These are phyloP conservation scores for Polydrusus tereticollis DNA, from an alignment of 2,888 invertebrate genomes.

Conservation along the genomic window DNA sequence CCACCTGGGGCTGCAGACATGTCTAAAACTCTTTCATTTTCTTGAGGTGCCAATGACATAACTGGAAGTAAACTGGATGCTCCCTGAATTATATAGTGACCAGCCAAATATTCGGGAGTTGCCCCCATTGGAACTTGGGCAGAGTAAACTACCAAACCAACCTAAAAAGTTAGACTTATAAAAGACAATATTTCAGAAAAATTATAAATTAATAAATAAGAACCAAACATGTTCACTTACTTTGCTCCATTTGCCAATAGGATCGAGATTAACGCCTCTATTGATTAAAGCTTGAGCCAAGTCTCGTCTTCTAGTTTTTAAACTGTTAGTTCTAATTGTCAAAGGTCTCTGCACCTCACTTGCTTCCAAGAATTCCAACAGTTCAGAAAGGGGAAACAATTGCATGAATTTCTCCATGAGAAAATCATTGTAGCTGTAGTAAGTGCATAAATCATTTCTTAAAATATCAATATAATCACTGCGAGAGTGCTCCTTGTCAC, in stretches of 20 bases:
- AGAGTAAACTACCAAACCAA: slow-evolving; percentile 93
- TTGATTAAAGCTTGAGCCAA: slow-evolving; percentile 95
- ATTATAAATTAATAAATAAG: neutral
- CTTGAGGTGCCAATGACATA: slow-evolving; percentile 97
- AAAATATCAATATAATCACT: slow-evolving; percentile 87
- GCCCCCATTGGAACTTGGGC: slow-evolving; percentile 97
- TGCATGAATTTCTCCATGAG: slow-evolving; percentile 94
- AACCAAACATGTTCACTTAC: slow-evolving; percentile 67
- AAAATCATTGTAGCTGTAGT: slow-evolving; percentile 97
- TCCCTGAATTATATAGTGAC: slow-evolving; percentile 97
- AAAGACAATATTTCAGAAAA: neutral
- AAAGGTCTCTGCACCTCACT: slow-evolving; percentile 95
- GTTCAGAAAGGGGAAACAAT: slow-evolving; percentile 86
- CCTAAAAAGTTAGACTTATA: slow-evolving; percentile 17
- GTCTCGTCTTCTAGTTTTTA: slow-evolving; percentile 93
- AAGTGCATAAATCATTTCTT: slow-evolving; percentile 87
- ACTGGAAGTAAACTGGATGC: slow-evolving; percentile 98
- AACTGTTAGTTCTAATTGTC: slow-evolving; percentile 94
- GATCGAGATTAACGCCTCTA: slow-evolving; percentile 97
- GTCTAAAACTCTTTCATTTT: slow-evolving; percentile 93
- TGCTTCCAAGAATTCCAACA: slow-evolving; percentile 95
- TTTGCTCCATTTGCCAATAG: slow-evolving; percentile 98
- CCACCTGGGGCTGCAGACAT: slow-evolving; percentile 99
- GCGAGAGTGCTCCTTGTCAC: slow-evolving; percentile 79
- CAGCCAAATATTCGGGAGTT: slow-evolving; percentile 98